Evolutionary conservation across 2,113 vertebrate genomes (phyloP).

Genomic region (Ahaetulla prasina): DNA sequence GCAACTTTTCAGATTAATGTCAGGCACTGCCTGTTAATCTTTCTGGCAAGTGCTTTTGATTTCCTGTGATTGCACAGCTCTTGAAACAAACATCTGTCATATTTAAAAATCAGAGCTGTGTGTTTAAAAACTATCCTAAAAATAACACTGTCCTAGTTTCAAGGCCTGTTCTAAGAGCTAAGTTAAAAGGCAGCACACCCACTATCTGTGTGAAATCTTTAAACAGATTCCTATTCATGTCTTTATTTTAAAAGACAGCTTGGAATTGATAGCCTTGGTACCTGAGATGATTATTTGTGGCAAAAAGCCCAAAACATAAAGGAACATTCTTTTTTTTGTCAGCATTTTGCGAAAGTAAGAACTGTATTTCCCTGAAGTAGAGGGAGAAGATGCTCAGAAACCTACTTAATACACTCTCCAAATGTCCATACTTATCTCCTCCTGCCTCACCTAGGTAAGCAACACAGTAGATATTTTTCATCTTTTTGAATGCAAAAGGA

Average conservation of each 20-base stretch:
- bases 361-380: not conserved
- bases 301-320: not conserved
- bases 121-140: not conserved
- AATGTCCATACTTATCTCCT: not conserved
- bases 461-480: not conserved
- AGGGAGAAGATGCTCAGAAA: not conserved
- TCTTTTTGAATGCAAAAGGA: not conserved
- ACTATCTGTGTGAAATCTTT: not conserved
- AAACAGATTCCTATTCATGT: accelerated
- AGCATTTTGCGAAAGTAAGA: not conserved
- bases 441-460: not conserved
- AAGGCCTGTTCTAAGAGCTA: not conserved
- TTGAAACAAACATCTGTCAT: not conserved
- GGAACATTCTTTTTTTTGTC: accelerated
- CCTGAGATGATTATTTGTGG: accelerated
- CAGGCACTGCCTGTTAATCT: not conserved
- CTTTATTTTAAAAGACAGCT: not conserved
- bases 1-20: not conserved
- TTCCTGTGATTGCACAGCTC: not conserved
- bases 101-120: not conserved
- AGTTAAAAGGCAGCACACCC: not conserved
- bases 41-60: not conserved
- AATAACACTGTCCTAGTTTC: not conserved
- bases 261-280: not conserved
- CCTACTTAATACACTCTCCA: not conserved